These are phyloP conservation scores for Leucoma salicis DNA, from an alignment of 2,888 invertebrate genomes.

Conservation along the genomic window DNA sequence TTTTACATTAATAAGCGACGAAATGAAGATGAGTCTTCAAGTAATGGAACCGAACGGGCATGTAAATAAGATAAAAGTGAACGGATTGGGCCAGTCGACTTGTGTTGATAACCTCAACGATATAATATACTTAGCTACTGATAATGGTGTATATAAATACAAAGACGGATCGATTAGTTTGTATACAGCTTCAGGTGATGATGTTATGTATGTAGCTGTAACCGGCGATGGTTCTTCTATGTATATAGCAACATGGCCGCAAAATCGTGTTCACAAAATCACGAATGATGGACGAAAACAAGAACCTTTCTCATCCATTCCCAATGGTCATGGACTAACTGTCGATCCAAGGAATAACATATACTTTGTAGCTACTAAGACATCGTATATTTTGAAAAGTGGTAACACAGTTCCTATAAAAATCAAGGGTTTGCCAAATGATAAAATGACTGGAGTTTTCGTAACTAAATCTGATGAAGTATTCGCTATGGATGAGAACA, in stretches of 20 bases:
- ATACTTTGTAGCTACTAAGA: conserved; percentile 69
- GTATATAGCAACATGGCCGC: conserved; percentile 75
- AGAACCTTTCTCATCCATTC: conserved; percentile 57
- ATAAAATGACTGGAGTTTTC: conserved; percentile 67
- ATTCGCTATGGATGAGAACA: conserved; percentile 69
- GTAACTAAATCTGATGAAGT: conserved; percentile 66
- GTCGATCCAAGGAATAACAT: conserved; percentile 67
- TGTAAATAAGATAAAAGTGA: conserved; percentile 58
- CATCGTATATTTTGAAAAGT: conserved; percentile 59
- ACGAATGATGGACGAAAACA: conserved; percentile 59
- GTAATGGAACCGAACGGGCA: conserved; percentile 56
- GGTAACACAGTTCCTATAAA: conserved; percentile 59
- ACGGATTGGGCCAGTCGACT: conserved; percentile 68
- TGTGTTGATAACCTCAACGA: conserved; percentile 74
- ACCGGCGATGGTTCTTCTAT: conserved; percentile 55
- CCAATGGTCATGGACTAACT: conserved; percentile 70
- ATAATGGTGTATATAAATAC: conserved; percentile 74
- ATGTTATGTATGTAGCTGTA: conserved; percentile 70
- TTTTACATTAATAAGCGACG: conserved; percentile 66
- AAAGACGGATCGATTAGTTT: conserved; percentile 59
- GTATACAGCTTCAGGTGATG: conserved; percentile 65
- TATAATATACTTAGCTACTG: conserved; percentile 69
- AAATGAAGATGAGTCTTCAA: conserved; percentile 70
- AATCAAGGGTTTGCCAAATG: conserved; percentile 61
- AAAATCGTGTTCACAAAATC: conserved; percentile 66